Base-by-base conservation (phyloP, 2,888 invertebrate species). In the Scaptomyza cyrtandrae region DNA sequence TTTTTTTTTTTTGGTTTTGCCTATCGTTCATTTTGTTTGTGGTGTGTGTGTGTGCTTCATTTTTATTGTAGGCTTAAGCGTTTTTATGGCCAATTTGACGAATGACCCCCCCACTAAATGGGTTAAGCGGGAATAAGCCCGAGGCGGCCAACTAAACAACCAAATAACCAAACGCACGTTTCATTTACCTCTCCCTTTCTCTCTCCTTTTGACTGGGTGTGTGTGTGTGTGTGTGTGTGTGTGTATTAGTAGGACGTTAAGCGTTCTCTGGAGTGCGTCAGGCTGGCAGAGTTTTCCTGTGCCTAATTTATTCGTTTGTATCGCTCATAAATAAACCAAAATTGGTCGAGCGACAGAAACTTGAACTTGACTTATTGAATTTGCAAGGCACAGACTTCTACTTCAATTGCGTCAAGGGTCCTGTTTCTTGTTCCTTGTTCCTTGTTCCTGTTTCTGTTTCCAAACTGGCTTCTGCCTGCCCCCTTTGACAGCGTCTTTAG, bases 71-170 rank as follows among this genome's bases (percentile, higher is more conserved):
- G 75, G 62, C 71, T 83, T 80, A 86, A 87, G 79, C 78, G 89
- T 77, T 89, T 83, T 87, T 86, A 81, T 80, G 78, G 78, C 71
- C 86, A 83, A 89, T 83, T 80, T 89, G 88, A 80, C 73, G 88
- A 81, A 83, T 88, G 89, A 80, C 79, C 77, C 69, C 53, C 66
- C 65, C 49, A 65, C 65, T 75, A 72, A 88, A 88, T 88, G 83
- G 84, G 83, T 86, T 86, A 88, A 88, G 71, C 77, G 78, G 72
- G 67, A 77, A 72, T 65, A 79, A 71, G 71, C 74, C 67, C 27
- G 59, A 65, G 63, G 67, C 71, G 80, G 59, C 65, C 76, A 78
- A 63, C 79, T 75, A 75, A 76, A 75, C 74, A 75, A 60, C 68
- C 58, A 56, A 75, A 78, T 78, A 75, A 74, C 69, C 76, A 33